A percentile compares a stretch with the other conserved stretches of the same genome.
phyloP scores from a whole-genome alignment of 1,140 invertebrate species.

The Gryllus bimaculatus region DNA sequence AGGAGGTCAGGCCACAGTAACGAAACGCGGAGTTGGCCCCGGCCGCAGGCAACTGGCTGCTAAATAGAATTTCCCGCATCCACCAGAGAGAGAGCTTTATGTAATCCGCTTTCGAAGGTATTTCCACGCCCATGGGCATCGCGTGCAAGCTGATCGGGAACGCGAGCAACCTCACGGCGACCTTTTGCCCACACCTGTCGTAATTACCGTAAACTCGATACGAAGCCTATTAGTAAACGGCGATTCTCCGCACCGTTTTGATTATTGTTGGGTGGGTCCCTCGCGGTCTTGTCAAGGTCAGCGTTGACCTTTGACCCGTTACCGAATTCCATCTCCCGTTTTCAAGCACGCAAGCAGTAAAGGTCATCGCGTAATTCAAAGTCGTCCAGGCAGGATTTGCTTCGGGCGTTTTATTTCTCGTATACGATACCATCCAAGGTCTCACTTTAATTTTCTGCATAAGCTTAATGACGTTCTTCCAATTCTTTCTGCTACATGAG shows the following conservation, averaged over 20 bases:
- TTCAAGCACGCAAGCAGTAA: not conserved
- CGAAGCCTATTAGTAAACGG: not conserved
- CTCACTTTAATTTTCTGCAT: no score
- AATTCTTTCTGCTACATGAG: no score
- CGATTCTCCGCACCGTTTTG: no score
- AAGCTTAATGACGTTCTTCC: no score
- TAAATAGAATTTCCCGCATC: no score
- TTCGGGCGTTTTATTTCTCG: not conserved
- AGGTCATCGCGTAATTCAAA: not conserved
- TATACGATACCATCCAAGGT: not conserved
- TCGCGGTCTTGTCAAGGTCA: not conserved
- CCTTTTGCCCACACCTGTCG: conserved; percentile 2
- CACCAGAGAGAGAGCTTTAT: not conserved
- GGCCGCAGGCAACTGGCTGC: no score
- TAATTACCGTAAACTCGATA: conserved; percentile 5
- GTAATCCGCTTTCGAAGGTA: not conserved
- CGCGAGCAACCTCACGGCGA: not conserved
- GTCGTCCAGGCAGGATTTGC: not conserved
- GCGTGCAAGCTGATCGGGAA: not conserved
- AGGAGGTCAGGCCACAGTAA: no score
- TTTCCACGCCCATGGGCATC: not conserved
- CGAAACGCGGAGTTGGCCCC: no score
- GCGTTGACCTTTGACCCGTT: not conserved
- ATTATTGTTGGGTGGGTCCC: not conserved
- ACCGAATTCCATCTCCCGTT: not conserved